Evolutionary conservation across 2,113 vertebrate species (phyloP).

Genomic region (Passer domesticus): DNA sequence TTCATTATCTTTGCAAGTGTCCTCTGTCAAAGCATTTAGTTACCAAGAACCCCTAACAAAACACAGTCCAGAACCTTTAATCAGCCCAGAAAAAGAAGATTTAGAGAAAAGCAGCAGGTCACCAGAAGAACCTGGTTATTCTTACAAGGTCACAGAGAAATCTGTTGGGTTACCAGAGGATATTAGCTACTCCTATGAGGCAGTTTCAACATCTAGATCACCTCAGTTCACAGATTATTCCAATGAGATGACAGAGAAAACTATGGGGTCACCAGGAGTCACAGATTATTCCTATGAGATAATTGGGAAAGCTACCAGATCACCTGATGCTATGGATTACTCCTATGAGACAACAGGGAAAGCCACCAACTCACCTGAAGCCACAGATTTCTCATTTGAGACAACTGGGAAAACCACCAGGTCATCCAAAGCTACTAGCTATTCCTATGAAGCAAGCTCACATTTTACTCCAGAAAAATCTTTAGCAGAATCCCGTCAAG

Average conservation of each 20-base stretch:
- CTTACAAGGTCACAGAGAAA: constrained; percentile 63
- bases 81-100: not conserved
- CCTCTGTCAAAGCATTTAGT: not conserved
- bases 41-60: not conserved
- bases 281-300: not conserved
- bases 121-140: constrained; percentile 46
- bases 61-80: not conserved
- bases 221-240: not conserved
- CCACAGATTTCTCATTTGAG: constrained; percentile 54
- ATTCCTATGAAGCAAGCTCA: constrained; percentile 66
- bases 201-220: not conserved
- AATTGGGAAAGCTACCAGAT: not conserved
- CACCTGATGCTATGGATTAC: not conserved
- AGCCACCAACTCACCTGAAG: constrained; percentile 3
- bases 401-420: constrained; percentile 31
- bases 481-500: not conserved
- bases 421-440: constrained; percentile 54
- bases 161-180: constrained; percentile 44
- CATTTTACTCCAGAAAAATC: not conserved
- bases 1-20: not conserved
- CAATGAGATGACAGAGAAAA: not conserved
- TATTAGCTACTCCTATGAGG: constrained; percentile 57
- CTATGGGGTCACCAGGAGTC: not conserved
- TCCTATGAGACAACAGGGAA: constrained; percentile 25
- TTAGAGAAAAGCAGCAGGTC: constrained; percentile 52